phyloP scores from a whole-genome alignment of 2,797 vertebrate genomes.

The Lepilemur septentrionalis region DNA sequence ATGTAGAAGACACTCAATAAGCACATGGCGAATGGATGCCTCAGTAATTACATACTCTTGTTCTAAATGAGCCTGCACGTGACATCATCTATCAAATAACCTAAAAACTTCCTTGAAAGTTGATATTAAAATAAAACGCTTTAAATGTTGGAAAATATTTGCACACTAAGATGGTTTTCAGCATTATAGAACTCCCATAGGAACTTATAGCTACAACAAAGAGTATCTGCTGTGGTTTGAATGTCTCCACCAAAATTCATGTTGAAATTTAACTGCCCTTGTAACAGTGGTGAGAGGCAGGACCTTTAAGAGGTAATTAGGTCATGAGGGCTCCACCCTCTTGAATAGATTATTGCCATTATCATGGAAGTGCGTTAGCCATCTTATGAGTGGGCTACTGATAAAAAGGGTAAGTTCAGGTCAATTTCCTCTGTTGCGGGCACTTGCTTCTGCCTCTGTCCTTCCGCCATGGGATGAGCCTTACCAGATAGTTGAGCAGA shows the following conservation, averaged over 20 bases:
- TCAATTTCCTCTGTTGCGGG: background rate
- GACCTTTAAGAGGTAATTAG: background rate
- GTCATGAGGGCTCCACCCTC: background rate
- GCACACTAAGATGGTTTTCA: background rate
- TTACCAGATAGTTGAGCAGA: background rate
- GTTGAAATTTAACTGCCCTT: background rate
- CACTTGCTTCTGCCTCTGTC: background rate
- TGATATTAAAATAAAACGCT: background rate
- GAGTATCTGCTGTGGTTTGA: background rate
- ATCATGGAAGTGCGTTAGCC: background rate
- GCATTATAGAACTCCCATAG: background rate
- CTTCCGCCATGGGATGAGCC: background rate
- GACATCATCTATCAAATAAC: background rate
- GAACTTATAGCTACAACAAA: background rate
- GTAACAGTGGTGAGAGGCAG: background rate
- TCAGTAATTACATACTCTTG: background rate
- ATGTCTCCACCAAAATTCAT: background rate
- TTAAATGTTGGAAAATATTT: background rate
- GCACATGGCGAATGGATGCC: background rate
- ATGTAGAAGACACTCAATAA: background rate
- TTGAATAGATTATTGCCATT: background rate
- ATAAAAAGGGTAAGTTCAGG: background rate
- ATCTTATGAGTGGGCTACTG: background rate
- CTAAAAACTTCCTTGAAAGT: background rate
- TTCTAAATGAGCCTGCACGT: background rate